Conservation (phyloP, 2,797 vertebrate species). For the Varecia variegata region DNA sequence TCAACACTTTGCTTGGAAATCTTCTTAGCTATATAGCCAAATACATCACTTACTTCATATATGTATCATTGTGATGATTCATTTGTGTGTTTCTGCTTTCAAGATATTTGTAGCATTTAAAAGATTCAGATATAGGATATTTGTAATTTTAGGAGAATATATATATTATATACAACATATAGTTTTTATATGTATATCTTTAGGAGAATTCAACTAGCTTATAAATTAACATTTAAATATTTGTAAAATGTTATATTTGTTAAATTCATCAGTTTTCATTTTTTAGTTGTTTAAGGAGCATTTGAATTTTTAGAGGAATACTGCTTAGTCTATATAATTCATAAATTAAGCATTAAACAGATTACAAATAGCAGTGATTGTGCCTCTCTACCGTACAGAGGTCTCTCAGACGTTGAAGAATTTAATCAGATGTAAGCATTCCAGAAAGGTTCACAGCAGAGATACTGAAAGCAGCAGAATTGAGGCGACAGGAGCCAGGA, state of each 20-base stretch:
- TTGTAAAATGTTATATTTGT: not conserved
- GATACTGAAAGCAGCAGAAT: accelerated
- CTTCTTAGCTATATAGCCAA: not conserved
- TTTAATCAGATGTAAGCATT: not conserved
- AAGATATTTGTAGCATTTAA: not conserved
- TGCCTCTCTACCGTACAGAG: not conserved
- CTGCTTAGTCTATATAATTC: not conserved
- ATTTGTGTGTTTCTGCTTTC: not conserved
- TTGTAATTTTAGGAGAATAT: not conserved
- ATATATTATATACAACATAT: not conserved
- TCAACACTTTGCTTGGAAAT: constrained; percentile 10
- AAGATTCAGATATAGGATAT: not conserved
- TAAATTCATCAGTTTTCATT: not conserved
- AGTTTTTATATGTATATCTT: not conserved
- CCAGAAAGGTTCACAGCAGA: not conserved
- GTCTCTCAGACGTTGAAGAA: not conserved
- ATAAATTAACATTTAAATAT: constrained; percentile 5
- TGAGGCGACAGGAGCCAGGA: not conserved
- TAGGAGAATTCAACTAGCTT: not conserved
- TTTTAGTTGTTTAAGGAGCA: not conserved
- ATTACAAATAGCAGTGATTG: not conserved
- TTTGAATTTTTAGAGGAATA: constrained; percentile 33
- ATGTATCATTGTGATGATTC: not conserved
- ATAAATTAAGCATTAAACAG: not conserved
- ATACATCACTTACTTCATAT: not conserved